A percentile compares a stretch with the other conserved stretches of the same genome.
These are phyloP conservation scores for Drosophila macrospina DNA, from an alignment of 2,888 invertebrate species.

Conservation along the genomic window DNA sequence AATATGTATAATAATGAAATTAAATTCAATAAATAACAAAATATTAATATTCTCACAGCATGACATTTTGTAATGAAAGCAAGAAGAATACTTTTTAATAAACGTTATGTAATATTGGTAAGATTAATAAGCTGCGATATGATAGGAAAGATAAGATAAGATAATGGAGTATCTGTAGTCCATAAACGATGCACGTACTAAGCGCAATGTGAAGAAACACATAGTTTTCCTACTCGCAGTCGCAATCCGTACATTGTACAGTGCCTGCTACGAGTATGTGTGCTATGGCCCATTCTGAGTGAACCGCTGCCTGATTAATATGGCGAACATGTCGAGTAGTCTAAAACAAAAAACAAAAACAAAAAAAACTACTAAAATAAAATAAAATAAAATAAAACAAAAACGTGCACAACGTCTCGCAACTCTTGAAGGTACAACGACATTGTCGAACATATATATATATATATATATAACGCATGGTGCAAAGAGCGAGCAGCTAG, in stretches of 20 bases:
- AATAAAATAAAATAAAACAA: constrained; percentile 29
- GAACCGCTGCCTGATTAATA: constrained; percentile 62
- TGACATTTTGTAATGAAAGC: neutral
- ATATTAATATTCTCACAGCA: neutral
- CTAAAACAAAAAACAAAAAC: constrained; percentile 17
- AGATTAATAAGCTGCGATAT: neutral
- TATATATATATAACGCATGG: constrained; percentile 1
- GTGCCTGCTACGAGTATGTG: constrained; percentile 15
- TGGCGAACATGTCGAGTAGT: constrained; percentile 62
- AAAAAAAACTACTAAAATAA: no score
- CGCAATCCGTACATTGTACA: neutral
- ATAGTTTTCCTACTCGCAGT: constrained; percentile 21
- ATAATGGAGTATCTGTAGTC: constrained; percentile 1
- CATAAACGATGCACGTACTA: constrained; percentile 14
- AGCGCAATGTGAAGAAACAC: constrained; percentile 17
- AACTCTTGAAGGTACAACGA: constrained; percentile 63
- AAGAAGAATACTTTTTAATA: neutral
- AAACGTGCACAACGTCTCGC: constrained; percentile 58
- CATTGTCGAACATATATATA: constrained; percentile 30
- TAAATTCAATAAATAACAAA: neutral
- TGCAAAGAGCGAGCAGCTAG: constrained; percentile 8
- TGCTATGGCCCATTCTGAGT: constrained; percentile 40
- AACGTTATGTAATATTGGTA: neutral
- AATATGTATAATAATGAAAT: no score
- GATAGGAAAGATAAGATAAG: constrained; percentile 4